Base-by-base conservation (phyloP, 2,113 vertebrate genomes). In the Cynoglossus semilaevis region DNA sequence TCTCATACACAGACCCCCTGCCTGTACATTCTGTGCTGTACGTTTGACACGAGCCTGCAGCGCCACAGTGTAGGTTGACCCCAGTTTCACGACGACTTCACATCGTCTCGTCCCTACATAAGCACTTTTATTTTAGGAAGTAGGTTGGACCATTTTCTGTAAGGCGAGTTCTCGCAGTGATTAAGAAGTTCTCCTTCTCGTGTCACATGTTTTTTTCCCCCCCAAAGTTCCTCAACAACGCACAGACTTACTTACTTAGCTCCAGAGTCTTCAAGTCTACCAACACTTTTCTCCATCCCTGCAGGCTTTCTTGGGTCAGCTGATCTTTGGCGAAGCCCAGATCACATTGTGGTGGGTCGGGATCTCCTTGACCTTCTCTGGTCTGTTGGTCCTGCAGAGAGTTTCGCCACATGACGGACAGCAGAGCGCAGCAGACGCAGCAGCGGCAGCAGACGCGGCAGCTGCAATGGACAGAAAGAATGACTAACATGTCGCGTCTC, bases 321-420 rank as follows among this genome's bases (percentile, higher is more conserved):
- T 94, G 74, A 87, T 98, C 58, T 98, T 96, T 0, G 88, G 92
- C 52, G 95, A 98, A 82, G 91, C 87, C 0, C 94, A 93, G 82
- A 89, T 92, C 0, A 81, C 89, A 1, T 64, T 97, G 80, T 97
- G 95, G 94, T 98, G 95, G 94, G 86, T 93, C 0, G 95, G 96
- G n/a, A 92, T 96, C 5, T 72, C 91, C 15, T 14, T 94, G 79
- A 95, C 87, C 0, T 91, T 98, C 59, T 92, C 92, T 0, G 93
- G 95, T 22, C 92, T 97, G n/a, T 0, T 91, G 66, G 91, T 97
- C 29, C 89, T 96, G 63, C 94, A 96, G 73, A 89, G 90, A 55
- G 9, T 76, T 40, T 88, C 80, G 2, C 89, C 92, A 1, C 84
- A 67, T 8, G 77, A 86, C 0, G 49, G 45, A 0, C 75, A 63